Conservation (phyloP, 2,113 vertebrate genomes). For the Engystomops pustulosus region DNA sequence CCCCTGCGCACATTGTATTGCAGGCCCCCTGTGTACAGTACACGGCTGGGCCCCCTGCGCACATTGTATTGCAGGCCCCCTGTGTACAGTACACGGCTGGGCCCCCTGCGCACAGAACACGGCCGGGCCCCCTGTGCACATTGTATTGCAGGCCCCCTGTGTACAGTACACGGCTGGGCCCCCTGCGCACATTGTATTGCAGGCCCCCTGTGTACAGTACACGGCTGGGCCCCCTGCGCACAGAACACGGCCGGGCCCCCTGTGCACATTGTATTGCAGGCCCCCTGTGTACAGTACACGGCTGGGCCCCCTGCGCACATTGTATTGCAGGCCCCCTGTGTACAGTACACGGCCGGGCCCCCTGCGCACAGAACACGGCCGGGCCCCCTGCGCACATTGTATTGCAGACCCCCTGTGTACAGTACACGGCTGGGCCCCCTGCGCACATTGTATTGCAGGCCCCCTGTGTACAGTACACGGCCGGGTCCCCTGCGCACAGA, state of each 20-base stretch:
- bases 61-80: not conserved
- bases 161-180: not conserved
- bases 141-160: too few relatives aligned
- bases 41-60: not conserved
- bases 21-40: not conserved
- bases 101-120: not conserved
- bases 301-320: not conserved
- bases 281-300: not conserved
- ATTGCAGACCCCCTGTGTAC: not conserved
- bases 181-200: not conserved
- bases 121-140: too few relatives aligned
- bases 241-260: not conserved
- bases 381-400: too few relatives aligned
- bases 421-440: not conserved
- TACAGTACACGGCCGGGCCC: not conserved
- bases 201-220: not conserved
- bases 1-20: too few relatives aligned
- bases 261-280: too few relatives aligned
- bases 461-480: not conserved
- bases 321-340: not conserved
- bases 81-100: not conserved
- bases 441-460: not conserved
- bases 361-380: not conserved
- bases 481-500: not conserved
- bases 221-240: not conserved